phyloP scores from a whole-genome alignment of 2,113 vertebrate genomes.

The Bettongia penicillata region DNA sequence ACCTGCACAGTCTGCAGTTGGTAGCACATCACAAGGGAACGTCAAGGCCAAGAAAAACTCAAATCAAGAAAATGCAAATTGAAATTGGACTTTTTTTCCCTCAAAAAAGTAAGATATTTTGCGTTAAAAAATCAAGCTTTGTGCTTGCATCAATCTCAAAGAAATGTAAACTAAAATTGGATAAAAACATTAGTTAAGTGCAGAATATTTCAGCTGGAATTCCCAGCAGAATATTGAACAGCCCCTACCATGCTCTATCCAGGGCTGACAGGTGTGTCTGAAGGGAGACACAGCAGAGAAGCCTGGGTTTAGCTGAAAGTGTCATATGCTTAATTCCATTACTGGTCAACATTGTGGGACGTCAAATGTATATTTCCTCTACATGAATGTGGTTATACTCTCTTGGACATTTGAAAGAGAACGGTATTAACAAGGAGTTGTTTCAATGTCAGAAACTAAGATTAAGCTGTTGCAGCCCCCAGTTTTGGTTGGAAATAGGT shows the following conservation, averaged over 20 bases:
- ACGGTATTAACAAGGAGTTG: conserved; percentile 84
- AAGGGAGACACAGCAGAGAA: conserved; percentile 81
- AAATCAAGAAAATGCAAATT: conserved; percentile 87
- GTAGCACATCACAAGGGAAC: conserved; percentile 87
- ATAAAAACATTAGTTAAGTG: conserved; percentile 91
- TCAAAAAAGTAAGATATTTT: conserved; percentile 89
- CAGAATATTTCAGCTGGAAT: conserved; percentile 87
- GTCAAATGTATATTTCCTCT: conserved; percentile 89
- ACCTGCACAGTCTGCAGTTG: conserved; percentile 85
- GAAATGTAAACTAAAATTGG: conserved; percentile 90
- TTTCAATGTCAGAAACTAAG: conserved; percentile 85
- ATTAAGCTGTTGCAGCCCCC: conserved; percentile 83
- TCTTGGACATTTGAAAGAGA: conserved; percentile 85
- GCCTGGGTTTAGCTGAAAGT: conserved; percentile 87
- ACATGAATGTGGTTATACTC: conserved; percentile 83
- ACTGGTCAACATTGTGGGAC: conserved; percentile 88
- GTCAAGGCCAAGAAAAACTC: conserved; percentile 85
- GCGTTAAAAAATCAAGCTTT: conserved; percentile 95
- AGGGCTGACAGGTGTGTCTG: conserved; percentile 81
- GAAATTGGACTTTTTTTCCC: conserved; percentile 82
- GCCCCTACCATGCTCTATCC: conserved; percentile 85
- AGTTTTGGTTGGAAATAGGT: conserved; percentile 85
- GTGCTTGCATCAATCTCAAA: conserved; percentile 93
- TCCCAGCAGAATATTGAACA: conserved; percentile 86
- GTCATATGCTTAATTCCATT: conserved; percentile 87